phyloP scores from a whole-genome alignment of 2,888 invertebrate genomes.

The Drosophila recens region DNA sequence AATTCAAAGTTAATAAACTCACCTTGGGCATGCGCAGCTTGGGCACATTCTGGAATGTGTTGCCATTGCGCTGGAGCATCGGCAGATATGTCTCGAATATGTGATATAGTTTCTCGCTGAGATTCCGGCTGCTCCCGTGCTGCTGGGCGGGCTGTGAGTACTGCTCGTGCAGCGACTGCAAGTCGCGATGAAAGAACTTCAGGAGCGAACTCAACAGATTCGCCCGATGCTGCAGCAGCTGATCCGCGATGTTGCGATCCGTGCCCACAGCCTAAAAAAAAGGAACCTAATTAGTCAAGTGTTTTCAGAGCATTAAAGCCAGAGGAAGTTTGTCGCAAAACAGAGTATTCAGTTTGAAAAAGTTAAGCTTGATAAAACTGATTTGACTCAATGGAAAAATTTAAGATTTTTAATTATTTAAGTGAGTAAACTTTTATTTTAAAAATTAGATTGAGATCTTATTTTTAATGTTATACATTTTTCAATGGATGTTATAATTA shows the following conservation, averaged over 20 bases:
- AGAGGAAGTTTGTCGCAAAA: too few relatives aligned
- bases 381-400: too few relatives aligned
- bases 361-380: too few relatives aligned
- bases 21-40: constrained; percentile 93
- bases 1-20: constrained; percentile 34
- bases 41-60: constrained; percentile 93
- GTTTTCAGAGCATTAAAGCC: not conserved
- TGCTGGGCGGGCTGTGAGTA: constrained; percentile 85
- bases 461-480: too few relatives aligned
- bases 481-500: too few relatives aligned
- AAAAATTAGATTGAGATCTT: too few relatives aligned
- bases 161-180: constrained; percentile 89
- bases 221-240: constrained; percentile 92
- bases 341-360: too few relatives aligned
- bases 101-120: constrained; percentile 91
- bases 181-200: constrained; percentile 93
- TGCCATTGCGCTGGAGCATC: constrained; percentile 92
- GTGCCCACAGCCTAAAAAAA: constrained; percentile 92
- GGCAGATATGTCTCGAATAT: constrained; percentile 96
- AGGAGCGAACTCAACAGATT: constrained; percentile 91
- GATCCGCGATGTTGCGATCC: constrained; percentile 93
- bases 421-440: too few relatives aligned
- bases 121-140: constrained; percentile 81
- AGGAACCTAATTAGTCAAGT: not conserved
- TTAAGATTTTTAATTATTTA: too few relatives aligned